A percentile compares a stretch with the other conserved stretches of the same genome.
These are phyloP conservation scores for Diacarnus erythraeanus DNA, from an alignment of 37 sponge, comb jelly and placozoan genomes.

Conservation along the genomic window DNA sequence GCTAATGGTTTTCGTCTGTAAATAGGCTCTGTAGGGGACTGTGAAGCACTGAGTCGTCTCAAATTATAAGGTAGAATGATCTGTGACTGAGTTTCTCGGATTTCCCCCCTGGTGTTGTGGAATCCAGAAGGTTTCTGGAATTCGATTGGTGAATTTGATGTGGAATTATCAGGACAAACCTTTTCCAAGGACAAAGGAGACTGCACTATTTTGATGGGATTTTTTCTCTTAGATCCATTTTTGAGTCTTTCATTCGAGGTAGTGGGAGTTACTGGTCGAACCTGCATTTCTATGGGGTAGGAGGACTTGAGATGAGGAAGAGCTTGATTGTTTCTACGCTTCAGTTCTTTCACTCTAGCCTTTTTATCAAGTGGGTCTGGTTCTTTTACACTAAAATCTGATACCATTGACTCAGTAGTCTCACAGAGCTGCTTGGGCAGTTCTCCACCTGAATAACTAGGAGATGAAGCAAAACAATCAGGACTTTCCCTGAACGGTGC, in stretches of 20 bases:
- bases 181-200: neutral
- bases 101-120: neutral
- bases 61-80: neutral
- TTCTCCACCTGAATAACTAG: neutral
- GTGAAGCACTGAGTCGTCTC: slow-evolving; percentile 21
- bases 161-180: too few relatives aligned
- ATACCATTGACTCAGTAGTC: too few relatives aligned
- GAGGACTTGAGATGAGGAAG: slow-evolving; percentile 76
- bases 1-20: neutral
- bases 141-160: neutral
- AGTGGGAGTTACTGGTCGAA: slow-evolving; percentile 30
- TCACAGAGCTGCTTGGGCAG: too few relatives aligned
- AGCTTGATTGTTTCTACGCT: slow-evolving; percentile 50
- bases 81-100: neutral
- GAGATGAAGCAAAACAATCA: neutral
- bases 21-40: neutral
- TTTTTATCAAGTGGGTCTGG: neutral
- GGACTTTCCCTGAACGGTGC: neutral
- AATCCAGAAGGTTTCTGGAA: neutral
- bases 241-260: slow-evolving; percentile 14
- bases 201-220: neutral
- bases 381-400: neutral
- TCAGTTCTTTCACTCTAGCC: slow-evolving; percentile 53
- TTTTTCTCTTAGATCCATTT: neutral
- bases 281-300: slow-evolving; percentile 79